Evolutionary conservation across 2,113 vertebrate genomes (phyloP).

Genomic region (Osmerus eperlanus): DNA sequence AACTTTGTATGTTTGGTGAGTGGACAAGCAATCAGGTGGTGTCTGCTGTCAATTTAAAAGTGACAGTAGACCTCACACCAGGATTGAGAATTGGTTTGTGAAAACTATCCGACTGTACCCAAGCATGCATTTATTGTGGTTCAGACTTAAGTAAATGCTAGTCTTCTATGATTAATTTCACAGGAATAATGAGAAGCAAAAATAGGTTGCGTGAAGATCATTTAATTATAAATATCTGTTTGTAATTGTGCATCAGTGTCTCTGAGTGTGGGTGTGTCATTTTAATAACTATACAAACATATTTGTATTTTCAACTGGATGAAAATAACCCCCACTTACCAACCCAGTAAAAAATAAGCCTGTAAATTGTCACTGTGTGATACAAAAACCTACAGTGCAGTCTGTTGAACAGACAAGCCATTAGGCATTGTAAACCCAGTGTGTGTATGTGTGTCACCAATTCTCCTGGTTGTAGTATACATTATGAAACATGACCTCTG

Average conservation of each 20-base stretch:
- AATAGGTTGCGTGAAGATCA: conserved; percentile 11
- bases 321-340: too few species aligned
- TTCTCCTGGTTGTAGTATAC: conserved; percentile 42
- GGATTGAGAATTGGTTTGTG: too few species aligned
- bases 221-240: background rate
- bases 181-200: background rate
- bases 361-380: too few species aligned
- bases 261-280: background rate
- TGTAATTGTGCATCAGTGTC: too few species aligned
- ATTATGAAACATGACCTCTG: conserved; percentile 62
- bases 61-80: background rate
- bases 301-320: too few species aligned
- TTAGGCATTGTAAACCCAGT: conserved; percentile 28
- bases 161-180: conserved; percentile 11
- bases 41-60: background rate
- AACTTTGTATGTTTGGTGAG: conserved; percentile 16
- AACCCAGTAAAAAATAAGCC: too few species aligned
- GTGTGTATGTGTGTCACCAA: conserved; percentile 49
- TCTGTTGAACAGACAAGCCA: background rate
- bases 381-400: too few species aligned
- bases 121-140: too few species aligned
- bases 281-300: background rate
- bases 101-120: too few species aligned
- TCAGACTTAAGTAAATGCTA: too few species aligned
- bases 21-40: conserved; percentile 23